Base-by-base conservation (phyloP, 2,888 invertebrate species). In the Spodoptera exigua region DNA sequence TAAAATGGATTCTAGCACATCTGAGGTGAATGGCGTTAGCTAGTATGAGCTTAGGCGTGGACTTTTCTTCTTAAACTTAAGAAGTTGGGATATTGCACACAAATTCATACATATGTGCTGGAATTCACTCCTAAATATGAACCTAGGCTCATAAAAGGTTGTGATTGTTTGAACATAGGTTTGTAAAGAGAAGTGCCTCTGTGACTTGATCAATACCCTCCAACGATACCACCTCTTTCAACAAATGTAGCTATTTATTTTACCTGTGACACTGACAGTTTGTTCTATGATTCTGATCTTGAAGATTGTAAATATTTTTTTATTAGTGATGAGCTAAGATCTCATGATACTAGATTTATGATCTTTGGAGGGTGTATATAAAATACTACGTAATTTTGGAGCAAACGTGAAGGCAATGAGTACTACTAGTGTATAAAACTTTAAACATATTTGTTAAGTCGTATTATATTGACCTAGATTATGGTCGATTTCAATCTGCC, bases 91-190 rank as follows among this genome's bases (percentile, higher is more conserved):
- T 5, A 9, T 36, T 36, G 36, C 13, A 36, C 12, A 36, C 13
- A 36, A 35, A n/a, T 16, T 47, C 36, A 2, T 35, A 27, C 61
- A 45, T 43, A 59, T 69, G 68, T 81, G 74, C 74, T 73, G 58
- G 73, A 61, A 73, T 70, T 59, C 55, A 56, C 51, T 65, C 44
- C 32, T 70, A 63, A 56, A 64, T 65, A 70, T 74, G 74, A 80
- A 71, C 81, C 69, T 85, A 79, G 85, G 91, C 91, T 91, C 91
- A 91, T 89, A 84, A 84, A 88, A 85, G 92, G 92, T 92, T 92
- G 92, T 92, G 92, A 92, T 86, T 82, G 87, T 87, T 85, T 82
- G 84, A 73, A 82, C 65, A 71, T 88, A 87, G 78, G 81, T 85
- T 81, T 84, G 84, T 79, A 83, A 86, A 82, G 78, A 74, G 77